Evolutionary conservation across 2,888 invertebrate genomes (phyloP).

Genomic region (Microplitis manilae): DNA sequence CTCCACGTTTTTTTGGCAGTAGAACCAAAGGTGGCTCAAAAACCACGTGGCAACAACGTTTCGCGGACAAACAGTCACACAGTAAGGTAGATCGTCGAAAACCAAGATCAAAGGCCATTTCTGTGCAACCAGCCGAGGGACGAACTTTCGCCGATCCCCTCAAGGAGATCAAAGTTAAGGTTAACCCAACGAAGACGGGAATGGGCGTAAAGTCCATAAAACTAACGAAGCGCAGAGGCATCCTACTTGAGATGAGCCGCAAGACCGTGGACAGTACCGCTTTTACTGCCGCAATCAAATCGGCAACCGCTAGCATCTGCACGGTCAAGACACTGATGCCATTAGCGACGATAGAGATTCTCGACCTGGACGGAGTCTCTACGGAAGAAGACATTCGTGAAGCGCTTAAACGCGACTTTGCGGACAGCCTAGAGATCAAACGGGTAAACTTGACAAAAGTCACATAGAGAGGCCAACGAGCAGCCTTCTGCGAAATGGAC

Average conservation of each 20-base stretch:
- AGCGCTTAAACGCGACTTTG: constrained; percentile 15
- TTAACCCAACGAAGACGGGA: background rate
- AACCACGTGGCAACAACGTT: too few relatives aligned
- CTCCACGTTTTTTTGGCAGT: too few relatives aligned
- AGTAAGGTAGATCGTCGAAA: background rate
- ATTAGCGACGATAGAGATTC: constrained; percentile 30
- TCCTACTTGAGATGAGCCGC: background rate
- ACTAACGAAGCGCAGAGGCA: background rate
- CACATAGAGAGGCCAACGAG: constrained; percentile 28
- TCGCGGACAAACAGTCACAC: background rate
- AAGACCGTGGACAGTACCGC: too few relatives aligned
- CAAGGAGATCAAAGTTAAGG: background rate
- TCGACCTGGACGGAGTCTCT: constrained; percentile 33
- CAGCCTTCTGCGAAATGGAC: constrained; percentile 14
- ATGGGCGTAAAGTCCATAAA: background rate
- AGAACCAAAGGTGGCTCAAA: too few relatives aligned
- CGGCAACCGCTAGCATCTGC: background rate
- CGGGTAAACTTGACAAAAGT: constrained; percentile 36
- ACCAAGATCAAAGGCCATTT: background rate
- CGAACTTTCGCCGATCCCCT: background rate
- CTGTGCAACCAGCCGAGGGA: background rate
- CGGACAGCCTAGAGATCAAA: constrained; percentile 15
- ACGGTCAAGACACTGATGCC: constrained; percentile 26
- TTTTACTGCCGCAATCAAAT: too few relatives aligned
- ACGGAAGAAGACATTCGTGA: constrained; percentile 23